These are phyloP conservation scores for Delichon dasypus DNA, from an alignment of 2,797 vertebrate species.

Conservation along the genomic window DNA sequence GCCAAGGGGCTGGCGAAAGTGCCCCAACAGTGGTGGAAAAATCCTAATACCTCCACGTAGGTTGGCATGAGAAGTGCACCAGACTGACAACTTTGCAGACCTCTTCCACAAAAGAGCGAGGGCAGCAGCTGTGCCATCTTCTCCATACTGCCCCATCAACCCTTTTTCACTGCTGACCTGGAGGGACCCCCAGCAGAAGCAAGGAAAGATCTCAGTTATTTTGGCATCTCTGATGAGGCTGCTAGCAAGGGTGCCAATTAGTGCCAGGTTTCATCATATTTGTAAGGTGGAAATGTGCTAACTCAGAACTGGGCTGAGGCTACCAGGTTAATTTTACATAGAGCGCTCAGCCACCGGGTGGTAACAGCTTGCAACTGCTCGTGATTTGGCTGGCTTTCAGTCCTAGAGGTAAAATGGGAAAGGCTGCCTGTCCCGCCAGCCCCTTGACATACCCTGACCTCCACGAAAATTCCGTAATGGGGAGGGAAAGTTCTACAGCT, in stretches of 20 bases:
- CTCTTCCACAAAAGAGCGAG: background rate
- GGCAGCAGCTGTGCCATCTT: conserved; percentile 9
- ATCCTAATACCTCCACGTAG: background rate
- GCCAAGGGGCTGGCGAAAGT: conserved; percentile 22
- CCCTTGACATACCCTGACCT: background rate
- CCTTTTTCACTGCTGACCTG: background rate
- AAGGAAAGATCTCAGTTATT: background rate
- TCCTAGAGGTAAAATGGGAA: background rate
- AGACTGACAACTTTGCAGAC: background rate
- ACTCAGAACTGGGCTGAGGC: background rate
- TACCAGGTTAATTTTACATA: background rate
- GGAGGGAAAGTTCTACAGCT: background rate
- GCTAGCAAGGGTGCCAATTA: conserved; percentile 51
- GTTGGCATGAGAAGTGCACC: background rate
- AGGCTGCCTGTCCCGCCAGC: background rate
- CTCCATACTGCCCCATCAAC: background rate
- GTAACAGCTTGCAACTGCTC: conserved; percentile 27
- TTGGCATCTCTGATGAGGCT: conserved; percentile 20
- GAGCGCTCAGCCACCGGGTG: background rate
- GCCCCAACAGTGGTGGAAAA: background rate
- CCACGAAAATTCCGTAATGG: background rate
- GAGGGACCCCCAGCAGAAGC: background rate
- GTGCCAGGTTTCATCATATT: conserved; percentile 14
- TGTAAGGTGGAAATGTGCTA: conserved; percentile 31
- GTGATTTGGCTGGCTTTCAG: background rate